Base-by-base conservation (phyloP, 2,797 vertebrate genomes). In the Manis crassicaudata region DNA sequence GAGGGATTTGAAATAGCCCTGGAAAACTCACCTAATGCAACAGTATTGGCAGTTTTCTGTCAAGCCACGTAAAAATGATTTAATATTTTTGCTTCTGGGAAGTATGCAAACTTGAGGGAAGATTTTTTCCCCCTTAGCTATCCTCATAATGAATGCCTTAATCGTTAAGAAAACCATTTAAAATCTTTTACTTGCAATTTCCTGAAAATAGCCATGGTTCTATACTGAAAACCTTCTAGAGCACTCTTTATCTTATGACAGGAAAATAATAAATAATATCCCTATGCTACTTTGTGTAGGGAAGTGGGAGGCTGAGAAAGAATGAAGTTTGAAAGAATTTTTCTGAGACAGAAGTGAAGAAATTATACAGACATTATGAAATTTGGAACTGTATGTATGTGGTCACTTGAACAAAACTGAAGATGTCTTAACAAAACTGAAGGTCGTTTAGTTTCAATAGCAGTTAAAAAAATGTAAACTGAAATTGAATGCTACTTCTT, bases 141-240 rank as follows among this genome's bases (percentile, higher is more conserved):
- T 35, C 1, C 0, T 92, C 56, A 43, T 77, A 98, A 10, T 29
- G 25, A 96, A 83, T 93, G 54, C n/a, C 56, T 96, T 94, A 95
- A 52, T 88, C 54, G 1, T 95, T 96, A 95, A 84, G 29, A 97
- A 97, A 95, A 23, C 9, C 58, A 95, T 97, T 97, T 70, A 17
- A 94, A 89, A 80, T 98, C 2, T 90, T 96, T 95, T 83, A 90
- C 43, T 92, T 87, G 35, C 54, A 95, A 84, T 83, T 92, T 98
- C 62, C 56, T 96, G 92, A 95, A 97, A 96, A 96, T 18, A 97
- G 62, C 90, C 67, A 18, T 50, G 11, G 11, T 62, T 29, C 7
- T 60, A 89, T 96, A 50, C 52, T 95, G 35, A 96, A 98, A 90
- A 46, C 25, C 83, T 97, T 0, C 40, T 77, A 60, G 16, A 1